These are phyloP conservation scores for Sphyrna mokarran DNA, from an alignment of 2,113 vertebrate genomes.

Conservation along the genomic window DNA sequence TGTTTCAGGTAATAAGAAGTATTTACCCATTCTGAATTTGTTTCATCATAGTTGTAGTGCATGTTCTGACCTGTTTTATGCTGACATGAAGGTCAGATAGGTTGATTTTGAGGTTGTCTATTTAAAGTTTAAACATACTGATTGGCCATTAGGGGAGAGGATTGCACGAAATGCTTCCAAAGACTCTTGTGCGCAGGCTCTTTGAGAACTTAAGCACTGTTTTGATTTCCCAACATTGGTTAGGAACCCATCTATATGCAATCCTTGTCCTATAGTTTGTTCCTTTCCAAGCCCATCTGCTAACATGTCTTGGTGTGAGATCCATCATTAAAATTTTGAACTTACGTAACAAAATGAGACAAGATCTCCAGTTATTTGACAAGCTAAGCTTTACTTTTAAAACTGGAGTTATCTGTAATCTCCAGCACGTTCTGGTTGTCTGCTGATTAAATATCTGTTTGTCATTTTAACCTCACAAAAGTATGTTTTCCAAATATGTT, in stretches of 20 bases:
- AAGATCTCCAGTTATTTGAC: not conserved
- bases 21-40: not conserved
- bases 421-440: not conserved
- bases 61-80: not conserved
- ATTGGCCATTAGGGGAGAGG: not conserved
- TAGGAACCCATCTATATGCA: not conserved
- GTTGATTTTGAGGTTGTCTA: not conserved
- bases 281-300: not conserved
- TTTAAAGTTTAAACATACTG: not conserved
- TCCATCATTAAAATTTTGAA: not conserved
- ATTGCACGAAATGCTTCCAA: slow-evolving; percentile 5
- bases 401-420: slow-evolving; percentile 17
- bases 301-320: not conserved
- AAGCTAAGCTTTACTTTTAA: not conserved
- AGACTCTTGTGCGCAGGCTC: not conserved
- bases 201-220: not conserved
- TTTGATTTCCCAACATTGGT: not conserved
- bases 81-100: not conserved
- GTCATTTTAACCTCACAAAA: not conserved
- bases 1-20: not conserved
- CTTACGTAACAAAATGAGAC: not conserved
- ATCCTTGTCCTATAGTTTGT: not conserved
- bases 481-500: not conserved
- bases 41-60: not conserved
- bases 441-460: not conserved